phyloP scores from a whole-genome alignment of 2,797 vertebrate genomes.

The Halcyon leucocephala region DNA sequence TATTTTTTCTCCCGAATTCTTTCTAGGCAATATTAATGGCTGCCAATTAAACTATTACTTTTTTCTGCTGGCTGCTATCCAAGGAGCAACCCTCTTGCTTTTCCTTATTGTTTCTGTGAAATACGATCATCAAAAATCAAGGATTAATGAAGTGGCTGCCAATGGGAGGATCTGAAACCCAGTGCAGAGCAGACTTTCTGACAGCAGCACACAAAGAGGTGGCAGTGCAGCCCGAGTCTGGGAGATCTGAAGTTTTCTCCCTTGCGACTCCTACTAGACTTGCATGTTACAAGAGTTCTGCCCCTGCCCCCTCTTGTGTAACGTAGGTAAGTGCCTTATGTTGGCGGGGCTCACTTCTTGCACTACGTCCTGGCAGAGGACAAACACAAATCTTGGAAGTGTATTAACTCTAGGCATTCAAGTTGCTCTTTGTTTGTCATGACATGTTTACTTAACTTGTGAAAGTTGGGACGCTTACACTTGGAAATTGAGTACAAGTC shows the following conservation, averaged over 20 bases:
- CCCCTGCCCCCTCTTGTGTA: background rate
- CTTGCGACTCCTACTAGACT: background rate
- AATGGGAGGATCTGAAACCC: slow-evolving; percentile 65
- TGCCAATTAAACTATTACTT: slow-evolving; percentile 96
- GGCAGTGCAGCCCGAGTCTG: background rate
- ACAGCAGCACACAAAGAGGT: background rate
- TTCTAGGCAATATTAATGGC: slow-evolving; percentile 93
- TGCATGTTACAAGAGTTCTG: slow-evolving; percentile 8
- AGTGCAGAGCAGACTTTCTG: background rate
- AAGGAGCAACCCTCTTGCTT: slow-evolving; percentile 91
- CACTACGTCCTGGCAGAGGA: background rate
- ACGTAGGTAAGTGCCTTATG: slow-evolving; percentile 66
- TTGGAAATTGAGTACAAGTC: background rate
- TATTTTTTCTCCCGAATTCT: background rate
- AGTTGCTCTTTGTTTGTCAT: background rate
- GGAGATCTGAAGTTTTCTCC: background rate
- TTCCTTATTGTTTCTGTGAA: slow-evolving; percentile 94
- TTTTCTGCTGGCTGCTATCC: slow-evolving; percentile 94
- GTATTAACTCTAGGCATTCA: background rate
- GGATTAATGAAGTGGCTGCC: background rate
- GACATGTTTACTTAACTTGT: slow-evolving; percentile 1
- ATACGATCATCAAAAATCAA: slow-evolving; percentile 86
- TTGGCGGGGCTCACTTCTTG: background rate
- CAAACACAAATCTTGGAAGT: background rate
- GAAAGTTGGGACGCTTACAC: background rate